Percentiles rank a stretch among this genome's conserved stretches.
Evolutionary conservation across 2,113 vertebrate species (phyloP).

Genomic region (Panthera tigris): DNA sequence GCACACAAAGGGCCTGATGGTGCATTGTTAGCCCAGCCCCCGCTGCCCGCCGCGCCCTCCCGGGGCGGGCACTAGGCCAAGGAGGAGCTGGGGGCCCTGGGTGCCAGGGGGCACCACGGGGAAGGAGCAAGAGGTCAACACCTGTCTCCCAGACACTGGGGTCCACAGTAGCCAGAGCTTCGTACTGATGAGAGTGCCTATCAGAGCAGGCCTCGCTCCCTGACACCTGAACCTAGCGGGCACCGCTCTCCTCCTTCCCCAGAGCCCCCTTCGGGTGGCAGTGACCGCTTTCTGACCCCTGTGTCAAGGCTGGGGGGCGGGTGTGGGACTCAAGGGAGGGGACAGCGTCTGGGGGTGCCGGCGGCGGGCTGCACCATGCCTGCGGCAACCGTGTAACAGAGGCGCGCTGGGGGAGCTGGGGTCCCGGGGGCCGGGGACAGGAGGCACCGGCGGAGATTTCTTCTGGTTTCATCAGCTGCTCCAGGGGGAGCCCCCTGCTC

Average conservation of each 20-base stretch:
- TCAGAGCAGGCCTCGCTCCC: slow-evolving; percentile 29
- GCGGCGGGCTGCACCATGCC: slow-evolving; percentile 53
- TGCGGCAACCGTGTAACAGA: slow-evolving; percentile 75
- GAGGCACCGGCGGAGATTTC: slow-evolving; percentile 77
- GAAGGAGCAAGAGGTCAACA: slow-evolving; percentile 52
- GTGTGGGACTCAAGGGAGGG: slow-evolving; percentile 69
- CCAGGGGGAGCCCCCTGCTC: slow-evolving; percentile 79
- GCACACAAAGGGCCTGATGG: slow-evolving; percentile 83
- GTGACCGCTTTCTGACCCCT: slow-evolving; percentile 72
- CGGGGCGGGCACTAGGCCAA: slow-evolving; percentile 75
- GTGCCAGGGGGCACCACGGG: slow-evolving; percentile 77
- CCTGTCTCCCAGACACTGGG: slow-evolving; percentile 55
- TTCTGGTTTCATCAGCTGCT: slow-evolving; percentile 79
- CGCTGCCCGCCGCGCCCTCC: slow-evolving; percentile 80
- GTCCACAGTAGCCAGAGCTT: neutral
- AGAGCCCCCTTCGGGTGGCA: slow-evolving; percentile 59
- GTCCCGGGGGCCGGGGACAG: slow-evolving; percentile 72
- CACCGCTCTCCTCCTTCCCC: slow-evolving; percentile 58
- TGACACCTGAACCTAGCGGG: slow-evolving; percentile 68
- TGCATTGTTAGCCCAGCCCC: slow-evolving; percentile 83
- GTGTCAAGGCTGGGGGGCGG: slow-evolving; percentile 40
- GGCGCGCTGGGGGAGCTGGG: slow-evolving; percentile 72
- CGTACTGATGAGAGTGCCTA: neutral
- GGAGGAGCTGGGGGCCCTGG: slow-evolving; percentile 78
- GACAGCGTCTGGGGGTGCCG: slow-evolving; percentile 72